Percentiles rank a stretch among this genome's conserved stretches.
Evolutionary conservation across 2,888 invertebrate genomes (phyloP).

Genomic region (Orthosia cruda): DNA sequence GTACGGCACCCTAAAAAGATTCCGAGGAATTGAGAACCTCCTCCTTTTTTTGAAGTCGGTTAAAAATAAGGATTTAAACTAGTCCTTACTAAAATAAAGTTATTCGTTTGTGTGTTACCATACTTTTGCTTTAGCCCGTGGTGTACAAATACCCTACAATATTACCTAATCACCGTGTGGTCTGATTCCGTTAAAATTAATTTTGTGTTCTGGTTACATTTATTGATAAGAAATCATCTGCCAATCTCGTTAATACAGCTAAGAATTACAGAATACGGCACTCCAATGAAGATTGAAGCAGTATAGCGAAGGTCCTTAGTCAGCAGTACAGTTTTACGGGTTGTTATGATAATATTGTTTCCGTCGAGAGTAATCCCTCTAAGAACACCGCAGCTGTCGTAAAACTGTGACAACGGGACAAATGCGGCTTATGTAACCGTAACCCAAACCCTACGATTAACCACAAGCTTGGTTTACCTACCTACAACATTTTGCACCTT

Average conservation of each 20-base stretch:
- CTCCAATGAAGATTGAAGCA: background rate
- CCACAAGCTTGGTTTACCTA: slow-evolving; percentile 35
- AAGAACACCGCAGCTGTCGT: slow-evolving; percentile 40
- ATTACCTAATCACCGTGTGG: no score
- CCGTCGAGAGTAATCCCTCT: slow-evolving; percentile 41
- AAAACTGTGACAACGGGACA: slow-evolving; percentile 32
- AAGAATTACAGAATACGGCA: background rate
- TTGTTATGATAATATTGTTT: slow-evolving; percentile 42
- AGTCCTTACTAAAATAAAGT: no score
- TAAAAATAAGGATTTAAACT: slow-evolving; percentile 13
- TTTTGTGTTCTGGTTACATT: background rate
- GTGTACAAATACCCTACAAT: no score
- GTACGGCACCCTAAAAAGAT: no score
- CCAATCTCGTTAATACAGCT: background rate
- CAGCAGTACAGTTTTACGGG: slow-evolving; percentile 24
- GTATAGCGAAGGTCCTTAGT: background rate
- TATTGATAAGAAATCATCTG: background rate
- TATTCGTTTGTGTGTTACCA: no score
- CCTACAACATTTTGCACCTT: slow-evolving; percentile 29
- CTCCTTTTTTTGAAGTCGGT: no score
- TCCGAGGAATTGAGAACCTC: no score
- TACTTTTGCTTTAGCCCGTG: no score
- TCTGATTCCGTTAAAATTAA: background rate
- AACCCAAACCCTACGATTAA: slow-evolving; percentile 44
- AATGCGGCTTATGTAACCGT: slow-evolving; percentile 43